These are phyloP conservation scores for Esox lucius DNA, from an alignment of 2,797 vertebrate genomes.

Conservation along the genomic window DNA sequence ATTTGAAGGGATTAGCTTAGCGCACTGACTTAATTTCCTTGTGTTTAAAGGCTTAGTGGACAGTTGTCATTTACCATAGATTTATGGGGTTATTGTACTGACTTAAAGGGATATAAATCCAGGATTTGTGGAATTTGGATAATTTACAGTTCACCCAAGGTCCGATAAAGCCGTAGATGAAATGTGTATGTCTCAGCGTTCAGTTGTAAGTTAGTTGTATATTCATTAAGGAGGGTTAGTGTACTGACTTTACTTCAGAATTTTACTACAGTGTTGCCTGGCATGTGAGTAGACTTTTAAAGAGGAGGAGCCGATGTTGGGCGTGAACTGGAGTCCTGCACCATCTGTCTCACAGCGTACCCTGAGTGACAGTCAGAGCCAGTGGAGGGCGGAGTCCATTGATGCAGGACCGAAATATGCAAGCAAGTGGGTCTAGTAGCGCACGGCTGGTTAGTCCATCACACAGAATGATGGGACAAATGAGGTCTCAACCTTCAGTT, in stretches of 20 bases:
- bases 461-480: neutral
- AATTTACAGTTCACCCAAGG: too few species aligned
- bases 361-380: conserved; percentile 21
- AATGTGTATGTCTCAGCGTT: too few species aligned
- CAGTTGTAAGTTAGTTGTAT: too few species aligned
- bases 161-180: too few species aligned
- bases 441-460: neutral
- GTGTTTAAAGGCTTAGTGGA: too few species aligned
- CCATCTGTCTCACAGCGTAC: conserved; percentile 27
- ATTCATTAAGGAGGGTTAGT: conserved; percentile 7
- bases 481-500: neutral
- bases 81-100: too few species aligned
- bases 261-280: conserved; percentile 9
- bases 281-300: neutral
- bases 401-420: conserved; percentile 11
- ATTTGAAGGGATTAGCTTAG: neutral
- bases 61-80: too few species aligned
- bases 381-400: neutral
- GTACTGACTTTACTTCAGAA: conserved; percentile 13
- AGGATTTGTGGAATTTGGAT: too few species aligned
- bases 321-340: conserved; percentile 29
- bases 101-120: too few species aligned
- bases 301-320: conserved; percentile 29
- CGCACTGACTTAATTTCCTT: too few species aligned
- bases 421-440: neutral